Evolutionary conservation across 2,888 invertebrate genomes (phyloP), one percentile per base, ranked within the genome.

Genomic region (Harpalus rufipes): DNA sequence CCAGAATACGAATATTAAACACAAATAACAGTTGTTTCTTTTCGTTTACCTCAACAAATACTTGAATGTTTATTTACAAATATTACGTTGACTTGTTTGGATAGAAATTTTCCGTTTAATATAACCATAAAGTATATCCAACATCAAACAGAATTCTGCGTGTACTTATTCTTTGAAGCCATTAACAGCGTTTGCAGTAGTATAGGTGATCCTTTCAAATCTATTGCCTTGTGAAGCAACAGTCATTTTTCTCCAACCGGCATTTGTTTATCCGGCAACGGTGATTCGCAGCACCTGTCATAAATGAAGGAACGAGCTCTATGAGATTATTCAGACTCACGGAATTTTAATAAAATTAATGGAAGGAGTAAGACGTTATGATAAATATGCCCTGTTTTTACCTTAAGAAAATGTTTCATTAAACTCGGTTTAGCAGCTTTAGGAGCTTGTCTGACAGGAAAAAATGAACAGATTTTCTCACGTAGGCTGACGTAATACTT

Each of bases 311-410:
- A 63, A 21, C 10, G 63, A 21, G 63, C 12, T 63, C 8, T 18
- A 59, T 3, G 25, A 25, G 63, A 63, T 63, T 63, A 63, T 63
- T 63, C 63, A 25, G 12, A 63, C 8, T 25, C 63, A 63, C 63
- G 63, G 25, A 63, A 63, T 63, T 63, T 63, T 63, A 63, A 63
- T 63, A 63, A 63, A 63, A 63, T 63, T 63, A 63, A 63, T 63
- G 63, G 63, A 63, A 63, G 7, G 25, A 25, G 63, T 63, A 63
- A 63, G 63, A 63, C 63, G 63, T 63, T 63, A 63, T 63, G 63
- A 63, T 63, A 63, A 63, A 63, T 63, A 25, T 63, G 63, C 63
- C 25, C 21, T 63, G 25, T 63, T 63, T 18, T 63, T 63, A 10
- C 25, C 21, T 10, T 12, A 63, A 63, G 63, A 63, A 63, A 63